Evolutionary conservation across 2,888 invertebrate genomes (phyloP).

Genomic region (Lumbricus terrestris): DNA sequence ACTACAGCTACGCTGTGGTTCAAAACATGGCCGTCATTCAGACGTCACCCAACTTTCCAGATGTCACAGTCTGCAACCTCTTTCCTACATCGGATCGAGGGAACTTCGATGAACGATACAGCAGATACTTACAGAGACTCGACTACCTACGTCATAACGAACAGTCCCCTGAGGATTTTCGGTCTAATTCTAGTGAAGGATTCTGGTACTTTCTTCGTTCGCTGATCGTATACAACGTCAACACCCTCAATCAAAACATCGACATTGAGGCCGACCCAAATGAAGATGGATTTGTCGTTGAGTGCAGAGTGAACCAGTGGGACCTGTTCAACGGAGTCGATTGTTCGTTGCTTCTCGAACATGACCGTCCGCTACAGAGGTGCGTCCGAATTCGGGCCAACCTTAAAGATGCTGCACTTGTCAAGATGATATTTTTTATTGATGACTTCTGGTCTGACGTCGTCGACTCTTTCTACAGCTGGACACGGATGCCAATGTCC

Average conservation of each 20-base stretch:
- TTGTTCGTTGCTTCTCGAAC: not conserved
- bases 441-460: slow-evolving; percentile 1
- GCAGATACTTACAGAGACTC: not conserved
- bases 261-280: not conserved
- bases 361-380: not conserved
- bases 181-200: too few relatives aligned
- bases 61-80: not conserved
- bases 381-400: not conserved
- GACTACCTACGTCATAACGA: not conserved
- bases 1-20: not conserved
- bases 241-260: not conserved
- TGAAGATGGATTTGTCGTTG: not conserved
- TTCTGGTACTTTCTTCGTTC: not conserved
- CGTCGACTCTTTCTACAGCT: not conserved
- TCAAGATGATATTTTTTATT: not conserved
- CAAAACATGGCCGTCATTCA: not conserved
- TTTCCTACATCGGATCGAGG: not conserved
- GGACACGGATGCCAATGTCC: not conserved
- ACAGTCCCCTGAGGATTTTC: not conserved
- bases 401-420: not conserved
- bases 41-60: not conserved
- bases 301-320: not conserved
- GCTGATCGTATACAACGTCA: not conserved
- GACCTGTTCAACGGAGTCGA: not conserved
- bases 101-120: not conserved